These are phyloP conservation scores for Limulus polyphemus DNA, from an alignment of 2,888 invertebrate genomes.

Conservation along the genomic window DNA sequence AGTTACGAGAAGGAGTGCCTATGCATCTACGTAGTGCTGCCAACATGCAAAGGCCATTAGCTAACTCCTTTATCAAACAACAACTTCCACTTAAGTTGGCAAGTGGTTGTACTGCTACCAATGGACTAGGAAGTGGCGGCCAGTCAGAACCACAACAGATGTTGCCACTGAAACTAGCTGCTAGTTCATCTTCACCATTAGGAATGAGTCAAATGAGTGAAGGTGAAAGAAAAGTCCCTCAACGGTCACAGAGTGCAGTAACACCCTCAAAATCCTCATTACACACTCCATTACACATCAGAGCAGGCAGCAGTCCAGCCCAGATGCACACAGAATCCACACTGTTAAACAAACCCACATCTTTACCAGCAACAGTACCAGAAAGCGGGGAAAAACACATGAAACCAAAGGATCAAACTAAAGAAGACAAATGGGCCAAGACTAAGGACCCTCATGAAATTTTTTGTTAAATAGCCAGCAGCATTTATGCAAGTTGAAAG, in stretches of 20 bases:
- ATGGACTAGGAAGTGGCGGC: slow-evolving; percentile 3
- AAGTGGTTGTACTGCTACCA: slow-evolving; percentile 35
- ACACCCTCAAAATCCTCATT: slow-evolving; percentile 13
- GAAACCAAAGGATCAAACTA: slow-evolving; percentile 11
- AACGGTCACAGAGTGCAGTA: slow-evolving; percentile 16
- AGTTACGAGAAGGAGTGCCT: slow-evolving; percentile 40
- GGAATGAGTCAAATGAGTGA: slow-evolving; percentile 4
- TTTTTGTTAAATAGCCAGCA: slow-evolving; percentile 11
- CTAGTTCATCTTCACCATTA: slow-evolving; percentile 3
- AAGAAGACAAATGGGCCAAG: slow-evolving; percentile 15
- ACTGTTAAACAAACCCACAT: neutral
- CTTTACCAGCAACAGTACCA: slow-evolving; percentile 11
- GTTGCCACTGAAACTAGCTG: slow-evolving; percentile 15
- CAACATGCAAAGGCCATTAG: slow-evolving; percentile 53
- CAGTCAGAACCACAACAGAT: slow-evolving; percentile 13
- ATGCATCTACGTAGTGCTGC: slow-evolving; percentile 62
- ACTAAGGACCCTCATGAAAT: slow-evolving; percentile 13
- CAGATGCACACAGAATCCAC: slow-evolving; percentile 13
- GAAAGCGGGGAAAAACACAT: slow-evolving; percentile 14
- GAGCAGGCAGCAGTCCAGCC: slow-evolving; percentile 16
- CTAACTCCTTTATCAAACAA: slow-evolving; percentile 55
- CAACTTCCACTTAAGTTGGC: slow-evolving; percentile 80
- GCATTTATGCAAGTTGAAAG: too few species aligned
- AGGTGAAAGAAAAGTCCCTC: slow-evolving; percentile 9
- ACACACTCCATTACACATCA: slow-evolving; percentile 14